Evolutionary conservation across 2,113 vertebrate genomes (phyloP), one percentile per base, ranked within the genome.

Genomic region (Xenopus laevis): DNA sequence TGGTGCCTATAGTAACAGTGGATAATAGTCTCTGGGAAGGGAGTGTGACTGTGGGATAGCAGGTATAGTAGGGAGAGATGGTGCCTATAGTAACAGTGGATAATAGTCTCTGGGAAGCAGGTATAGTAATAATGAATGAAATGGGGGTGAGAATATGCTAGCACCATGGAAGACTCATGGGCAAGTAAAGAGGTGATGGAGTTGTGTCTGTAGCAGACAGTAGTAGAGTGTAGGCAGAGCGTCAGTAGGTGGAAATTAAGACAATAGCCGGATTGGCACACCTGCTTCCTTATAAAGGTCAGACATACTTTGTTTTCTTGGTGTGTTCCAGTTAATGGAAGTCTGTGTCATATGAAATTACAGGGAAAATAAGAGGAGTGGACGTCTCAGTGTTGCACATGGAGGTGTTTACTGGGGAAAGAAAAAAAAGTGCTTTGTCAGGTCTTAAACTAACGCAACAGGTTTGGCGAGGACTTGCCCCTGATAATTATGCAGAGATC

Each of bases 381-480:
- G 71, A 60, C 13, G 63, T 57, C 47, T 13, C n/a, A 18, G 11
- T 15, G 10, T 59, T 4, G 59, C 47, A 60, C n/a, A 21, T 50
- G 7, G 65, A 52, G 46, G n/a, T 13, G 72, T 63, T 40, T 68
- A 75, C 57, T 7, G 23, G 27, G 21, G 52, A 33, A 33, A 33
- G 30, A 33, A 33, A 33, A 33, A n/a, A 33, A 68, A 55, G 52
- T 63, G 74, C 66, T 69, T 70, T 57, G 74, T 76, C 74, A 76
- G 47, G 53, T 20, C 46, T 18, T 4, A 50, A 68, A 70, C 66
- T 20, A 10, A 76, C 66, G 45, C 47, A 76, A 76, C 74, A 69
- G 74, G 74, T 76, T 76, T 69, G 74, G 60, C n/a, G 30, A 76
- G 67, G 74, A 62, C 65, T 15, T 44, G 45, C 65, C 65, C 72